Conservation (phyloP, 2,113 vertebrate genomes). For the Pyxicephalus adspersus region DNA sequence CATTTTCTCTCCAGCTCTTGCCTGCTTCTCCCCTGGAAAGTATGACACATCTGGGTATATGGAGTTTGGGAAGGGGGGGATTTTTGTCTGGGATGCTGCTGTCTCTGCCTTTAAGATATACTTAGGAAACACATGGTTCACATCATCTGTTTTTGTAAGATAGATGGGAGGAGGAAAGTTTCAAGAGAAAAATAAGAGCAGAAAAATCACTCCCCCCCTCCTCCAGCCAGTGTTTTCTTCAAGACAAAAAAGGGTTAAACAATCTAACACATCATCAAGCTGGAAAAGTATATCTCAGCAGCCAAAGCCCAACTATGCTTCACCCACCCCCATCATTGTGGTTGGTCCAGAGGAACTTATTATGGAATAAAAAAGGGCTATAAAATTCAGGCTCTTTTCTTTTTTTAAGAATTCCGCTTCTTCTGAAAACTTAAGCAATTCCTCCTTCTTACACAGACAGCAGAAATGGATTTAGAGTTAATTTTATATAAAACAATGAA, state of each 20-base stretch:
- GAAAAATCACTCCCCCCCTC: not conserved
- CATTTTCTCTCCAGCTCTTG: not conserved
- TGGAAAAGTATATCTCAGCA: slow-evolving; percentile 12
- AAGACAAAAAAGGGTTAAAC: slow-evolving; percentile 17
- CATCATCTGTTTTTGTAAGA: not conserved
- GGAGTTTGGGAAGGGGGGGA: not conserved
- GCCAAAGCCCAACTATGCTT: not conserved
- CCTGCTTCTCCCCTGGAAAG: slow-evolving; percentile 12
- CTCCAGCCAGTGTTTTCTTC: not conserved
- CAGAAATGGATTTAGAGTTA: too few relatives aligned
- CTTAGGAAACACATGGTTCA: slow-evolving; percentile 14
- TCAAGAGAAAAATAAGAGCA: not conserved
- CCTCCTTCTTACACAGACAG: not conserved
- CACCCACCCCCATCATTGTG: slow-evolving; percentile 13
- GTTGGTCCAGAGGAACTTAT: not conserved
- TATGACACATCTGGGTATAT: slow-evolving; percentile 1
- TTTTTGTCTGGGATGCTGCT: not conserved
- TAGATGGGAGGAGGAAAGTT: not conserved
- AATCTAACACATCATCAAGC: slow-evolving; percentile 25
- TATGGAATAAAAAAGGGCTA: not conserved
- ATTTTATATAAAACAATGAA: not conserved
- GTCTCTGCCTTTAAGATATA: slow-evolving; percentile 4
- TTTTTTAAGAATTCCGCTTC: too few relatives aligned
- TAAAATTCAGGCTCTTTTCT: not conserved
- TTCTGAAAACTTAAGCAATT: not conserved